Percentiles rank a stretch among this genome's conserved stretches.
Evolutionary conservation across 2,113 vertebrate species (phyloP).

Genomic region (Hepsetus odoe): DNA sequence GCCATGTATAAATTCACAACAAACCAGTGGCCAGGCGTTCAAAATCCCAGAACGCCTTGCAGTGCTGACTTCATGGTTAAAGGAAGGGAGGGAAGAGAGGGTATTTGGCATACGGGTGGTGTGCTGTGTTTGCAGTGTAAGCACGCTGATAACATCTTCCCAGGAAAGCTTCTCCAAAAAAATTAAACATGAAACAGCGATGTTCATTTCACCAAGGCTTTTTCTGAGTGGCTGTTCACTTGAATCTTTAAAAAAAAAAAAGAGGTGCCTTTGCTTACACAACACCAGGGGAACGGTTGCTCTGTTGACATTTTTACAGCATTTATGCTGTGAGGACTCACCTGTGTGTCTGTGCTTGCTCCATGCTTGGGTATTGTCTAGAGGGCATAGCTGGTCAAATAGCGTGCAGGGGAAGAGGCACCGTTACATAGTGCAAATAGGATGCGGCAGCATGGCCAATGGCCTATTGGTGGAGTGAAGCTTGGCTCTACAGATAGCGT

Average conservation of each 20-base stretch:
- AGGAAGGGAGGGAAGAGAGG: constrained; percentile 41
- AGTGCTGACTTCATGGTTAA: constrained; percentile 49
- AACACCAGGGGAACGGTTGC: constrained; percentile 40
- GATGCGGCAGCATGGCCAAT: constrained; percentile 43
- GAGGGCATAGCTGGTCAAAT: constrained; percentile 53
- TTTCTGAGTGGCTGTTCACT: neutral
- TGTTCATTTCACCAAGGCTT: neutral
- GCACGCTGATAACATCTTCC: constrained; percentile 79
- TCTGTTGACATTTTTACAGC: constrained; percentile 39
- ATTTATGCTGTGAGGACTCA: constrained; percentile 30
- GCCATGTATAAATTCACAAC: constrained; percentile 66
- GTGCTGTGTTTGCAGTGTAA: constrained; percentile 77
- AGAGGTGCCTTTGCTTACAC: constrained; percentile 10
- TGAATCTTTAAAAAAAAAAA: neutral
- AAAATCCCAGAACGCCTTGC: constrained; percentile 66
- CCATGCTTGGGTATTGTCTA: constrained; percentile 42
- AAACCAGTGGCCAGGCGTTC: constrained; percentile 61
- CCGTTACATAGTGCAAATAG: constrained; percentile 54
- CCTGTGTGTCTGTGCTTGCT: constrained; percentile 38
- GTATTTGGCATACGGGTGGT: constrained; percentile 63
- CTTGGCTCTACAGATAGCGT: neutral
- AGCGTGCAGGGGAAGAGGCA: constrained; percentile 17
- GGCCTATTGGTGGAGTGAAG: neutral
- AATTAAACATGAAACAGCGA: neutral
- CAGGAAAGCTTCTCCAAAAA: constrained; percentile 65